A percentile compares a stretch with the other conserved stretches of the same genome.
Conservation (phyloP, 2,797 vertebrate species). For the Cygnus olor region DNA sequence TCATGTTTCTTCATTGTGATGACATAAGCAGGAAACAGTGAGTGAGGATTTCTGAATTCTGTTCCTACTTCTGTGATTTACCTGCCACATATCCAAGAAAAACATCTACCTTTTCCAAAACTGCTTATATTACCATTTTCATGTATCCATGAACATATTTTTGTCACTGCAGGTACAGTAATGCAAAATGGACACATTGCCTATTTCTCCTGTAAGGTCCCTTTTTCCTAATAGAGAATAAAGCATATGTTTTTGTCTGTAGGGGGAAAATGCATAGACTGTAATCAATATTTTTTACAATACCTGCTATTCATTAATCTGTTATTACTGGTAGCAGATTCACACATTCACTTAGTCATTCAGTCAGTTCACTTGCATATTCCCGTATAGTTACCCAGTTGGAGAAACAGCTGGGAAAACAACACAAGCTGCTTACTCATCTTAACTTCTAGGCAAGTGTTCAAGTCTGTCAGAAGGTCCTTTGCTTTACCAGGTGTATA, state of each 20-base stretch:
- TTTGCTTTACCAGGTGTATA: background rate
- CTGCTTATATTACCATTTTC: background rate
- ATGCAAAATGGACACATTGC: background rate
- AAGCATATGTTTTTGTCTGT: background rate
- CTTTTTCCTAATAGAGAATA: background rate
- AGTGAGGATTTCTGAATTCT: background rate
- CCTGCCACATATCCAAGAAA: background rate
- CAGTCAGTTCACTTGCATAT: background rate
- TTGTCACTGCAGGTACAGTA: background rate
- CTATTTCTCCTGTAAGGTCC: background rate
- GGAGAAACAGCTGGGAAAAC: background rate
- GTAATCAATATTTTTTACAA: background rate
- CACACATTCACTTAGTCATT: background rate
- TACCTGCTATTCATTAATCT: background rate
- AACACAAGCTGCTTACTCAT: background rate
- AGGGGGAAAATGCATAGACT: background rate
- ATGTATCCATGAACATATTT: background rate
- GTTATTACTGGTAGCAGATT: background rate
- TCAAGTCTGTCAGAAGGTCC: background rate
- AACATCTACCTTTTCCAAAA: background rate
- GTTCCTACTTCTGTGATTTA: background rate
- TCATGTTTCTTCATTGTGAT: background rate
- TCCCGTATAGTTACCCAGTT: background rate
- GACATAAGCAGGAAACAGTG: background rate
- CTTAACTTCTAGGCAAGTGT: background rate